Percentiles rank a stretch among this genome's conserved stretches.
Evolutionary conservation across 2,888 invertebrate genomes (phyloP).

Genomic region (Agonopterix arenella): DNA sequence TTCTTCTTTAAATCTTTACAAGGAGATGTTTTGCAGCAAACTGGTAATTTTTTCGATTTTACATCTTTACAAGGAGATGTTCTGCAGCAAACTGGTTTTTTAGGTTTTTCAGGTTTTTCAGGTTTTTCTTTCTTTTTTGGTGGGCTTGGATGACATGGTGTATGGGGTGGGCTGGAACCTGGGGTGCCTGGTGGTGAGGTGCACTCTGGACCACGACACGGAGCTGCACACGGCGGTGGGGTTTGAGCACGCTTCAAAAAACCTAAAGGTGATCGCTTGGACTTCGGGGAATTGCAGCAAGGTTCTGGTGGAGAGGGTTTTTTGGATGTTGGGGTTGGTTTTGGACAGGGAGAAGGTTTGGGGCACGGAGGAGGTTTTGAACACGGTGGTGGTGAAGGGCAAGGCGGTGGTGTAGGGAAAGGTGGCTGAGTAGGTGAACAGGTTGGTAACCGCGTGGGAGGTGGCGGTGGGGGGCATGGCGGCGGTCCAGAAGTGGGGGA

Average conservation of each 20-base stretch:
- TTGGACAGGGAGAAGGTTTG: not conserved
- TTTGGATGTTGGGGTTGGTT: not conserved
- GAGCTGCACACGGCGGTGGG: not conserved
- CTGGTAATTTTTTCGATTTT: no score
- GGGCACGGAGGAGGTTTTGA: conserved; percentile 3
- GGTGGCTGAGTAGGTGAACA: not conserved
- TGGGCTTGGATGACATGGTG: no score
- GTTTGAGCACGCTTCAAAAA: no score
- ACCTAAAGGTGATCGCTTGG: not conserved
- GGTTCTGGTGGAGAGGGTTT: not conserved
- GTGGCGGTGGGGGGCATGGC: conserved; percentile 5
- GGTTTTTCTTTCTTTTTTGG: not conserved
- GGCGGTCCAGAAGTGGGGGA: conserved; percentile 2
- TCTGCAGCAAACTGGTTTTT: not conserved
- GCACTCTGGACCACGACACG: not conserved
- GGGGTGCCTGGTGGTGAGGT: no score
- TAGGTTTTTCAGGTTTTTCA: no score
- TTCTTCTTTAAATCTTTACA: not conserved
- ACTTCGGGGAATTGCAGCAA: not conserved
- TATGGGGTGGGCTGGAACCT: no score
- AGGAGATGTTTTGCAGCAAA: not conserved
- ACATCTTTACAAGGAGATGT: not conserved
- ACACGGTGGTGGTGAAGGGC: conserved; percentile 8
- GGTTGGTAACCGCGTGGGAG: not conserved
- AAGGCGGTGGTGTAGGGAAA: not conserved